Base-by-base conservation (phyloP, 64 coral and sea anemone species). In the Pachyseris speciosa region DNA sequence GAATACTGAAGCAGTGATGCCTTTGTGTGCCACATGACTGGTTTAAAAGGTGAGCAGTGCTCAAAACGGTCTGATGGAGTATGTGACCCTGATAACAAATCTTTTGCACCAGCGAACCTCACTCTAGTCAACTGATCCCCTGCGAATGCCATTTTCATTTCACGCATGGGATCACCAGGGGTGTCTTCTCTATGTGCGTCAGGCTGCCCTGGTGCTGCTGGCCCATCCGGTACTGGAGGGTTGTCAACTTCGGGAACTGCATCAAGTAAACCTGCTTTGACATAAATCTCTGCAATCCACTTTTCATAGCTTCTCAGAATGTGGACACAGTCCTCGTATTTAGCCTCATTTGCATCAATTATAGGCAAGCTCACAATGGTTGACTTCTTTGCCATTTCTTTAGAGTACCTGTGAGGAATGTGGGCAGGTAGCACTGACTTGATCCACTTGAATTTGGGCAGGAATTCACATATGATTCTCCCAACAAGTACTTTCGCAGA, bases 331-430 rank as follows among this genome's bases (percentile, higher is more conserved):
- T 89, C 92, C 27, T 66, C 86, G 75, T 89, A 88, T 25, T 84
- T 94, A 51, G 77, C 65, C 51, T 94, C 78, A 89, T 94, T 80
- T 17, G 86, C 86, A 94, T 89, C 84, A 2, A 94, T 83, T 16
- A 94, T 83, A 19, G 68, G 77, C 67, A 94, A 72, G 36, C 76
- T 94, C 28, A 74, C 85, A 88, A 89, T 84, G 13, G 47, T 83
- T 11, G 92, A 84, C 27, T 84, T 88, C 76, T 89, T 5, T 7
- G 83, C 16, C 91, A 92, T 92, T 45, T 74, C 81, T 29, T 48
- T 25, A 51, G 80, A 85, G 57, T 86, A 93, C 9, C 22, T 27
- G 77, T 93, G 83, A 19, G 83, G 53, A 52, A 93, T 93, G 58
- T 93, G 81, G 0, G 20, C 45, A 7, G 91, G 91, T 40, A 93